Conservation (phyloP, 1,140 invertebrate species). For the Scaptomyza graminum region DNA sequence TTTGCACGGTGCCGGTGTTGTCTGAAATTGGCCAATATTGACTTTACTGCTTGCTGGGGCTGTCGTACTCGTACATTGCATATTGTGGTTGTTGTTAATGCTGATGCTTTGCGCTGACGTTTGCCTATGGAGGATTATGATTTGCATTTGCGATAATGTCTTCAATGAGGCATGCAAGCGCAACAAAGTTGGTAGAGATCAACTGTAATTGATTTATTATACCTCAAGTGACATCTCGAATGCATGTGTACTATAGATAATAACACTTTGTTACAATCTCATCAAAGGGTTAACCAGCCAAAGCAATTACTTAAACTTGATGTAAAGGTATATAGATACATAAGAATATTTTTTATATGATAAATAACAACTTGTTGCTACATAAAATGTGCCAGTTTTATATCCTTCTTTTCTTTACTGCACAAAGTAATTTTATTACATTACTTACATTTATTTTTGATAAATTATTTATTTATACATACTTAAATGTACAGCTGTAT, state of each 20-base stretch:
- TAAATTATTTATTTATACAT: background rate
- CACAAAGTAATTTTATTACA: too few species aligned
- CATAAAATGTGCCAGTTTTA: too few species aligned
- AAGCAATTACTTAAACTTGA: too few species aligned
- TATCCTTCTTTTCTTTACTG: too few species aligned
- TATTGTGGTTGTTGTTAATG: slow-evolving; percentile 1
- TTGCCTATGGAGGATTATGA: slow-evolving; percentile 45
- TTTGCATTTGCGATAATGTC: slow-evolving; percentile 40
- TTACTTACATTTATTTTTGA: too few species aligned
- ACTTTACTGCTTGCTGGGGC: background rate
- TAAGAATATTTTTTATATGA: too few species aligned
- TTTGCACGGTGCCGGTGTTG: slow-evolving; percentile 19
- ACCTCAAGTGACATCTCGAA: background rate
- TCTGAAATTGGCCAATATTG: slow-evolving; percentile 17
- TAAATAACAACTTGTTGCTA: too few species aligned
- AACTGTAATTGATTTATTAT: slow-evolving; percentile 44
- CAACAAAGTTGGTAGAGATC: slow-evolving; percentile 12
- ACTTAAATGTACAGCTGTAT: background rate
- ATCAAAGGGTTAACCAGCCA: background rate
- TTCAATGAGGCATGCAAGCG: slow-evolving; percentile 16
- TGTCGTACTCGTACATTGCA: background rate
- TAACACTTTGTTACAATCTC: slow-evolving; percentile 3
- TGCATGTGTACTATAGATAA: slow-evolving; percentile 6
- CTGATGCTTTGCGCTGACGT: slow-evolving; percentile 36
- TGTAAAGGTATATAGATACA: too few species aligned